phyloP scores from a whole-genome alignment of 2,888 invertebrate genomes.

The Tetramorium bicarinatum region DNA sequence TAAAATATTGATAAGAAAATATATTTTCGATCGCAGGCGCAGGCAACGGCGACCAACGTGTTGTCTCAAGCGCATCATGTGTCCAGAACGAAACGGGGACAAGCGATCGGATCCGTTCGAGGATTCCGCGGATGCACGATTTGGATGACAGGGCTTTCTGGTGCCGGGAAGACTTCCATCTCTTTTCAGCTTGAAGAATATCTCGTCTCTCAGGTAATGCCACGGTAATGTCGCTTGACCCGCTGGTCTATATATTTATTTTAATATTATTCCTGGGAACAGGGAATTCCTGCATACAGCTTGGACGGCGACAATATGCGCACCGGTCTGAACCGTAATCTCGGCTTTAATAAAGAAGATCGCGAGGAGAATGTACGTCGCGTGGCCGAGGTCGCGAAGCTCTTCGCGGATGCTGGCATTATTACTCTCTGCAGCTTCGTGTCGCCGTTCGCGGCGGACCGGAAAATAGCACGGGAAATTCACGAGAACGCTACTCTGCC shows the following conservation, averaged over 20 bases:
- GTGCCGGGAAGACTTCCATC: conserved; percentile 99
- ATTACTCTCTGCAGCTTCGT: conserved; percentile 98
- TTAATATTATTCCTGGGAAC: conserved; percentile 29
- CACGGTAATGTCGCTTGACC: background rate
- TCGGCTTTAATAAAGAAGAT: conserved; percentile 97
- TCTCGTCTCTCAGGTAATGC: conserved; percentile 89
- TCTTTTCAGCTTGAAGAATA: conserved; percentile 95
- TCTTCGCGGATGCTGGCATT: conserved; percentile 98
- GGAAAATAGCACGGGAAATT: conserved; percentile 94
- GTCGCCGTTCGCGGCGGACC: conserved; percentile 97
- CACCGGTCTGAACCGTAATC: conserved; percentile 97
- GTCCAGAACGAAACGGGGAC: conserved; percentile 95
- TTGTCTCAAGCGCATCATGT: conserved; percentile 97
- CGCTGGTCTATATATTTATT: background rate
- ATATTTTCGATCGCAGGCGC: background rate
- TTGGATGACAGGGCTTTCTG: conserved; percentile 97
- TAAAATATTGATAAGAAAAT: background rate
- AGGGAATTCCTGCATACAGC: conserved; percentile 97
- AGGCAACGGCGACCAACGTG: conserved; percentile 89
- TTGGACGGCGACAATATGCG: conserved; percentile 99
- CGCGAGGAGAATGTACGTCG: conserved; percentile 98
- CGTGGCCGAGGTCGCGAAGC: conserved; percentile 97
- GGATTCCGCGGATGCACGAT: conserved; percentile 98
- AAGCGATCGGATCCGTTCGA: conserved; percentile 93
- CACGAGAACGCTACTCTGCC: conserved; percentile 94